A percentile compares a stretch with the other conserved stretches of the same genome.
These are phyloP conservation scores for Sepioteuthis lessoniana DNA, from an alignment of 2,888 invertebrate genomes.

Conservation along the genomic window DNA sequence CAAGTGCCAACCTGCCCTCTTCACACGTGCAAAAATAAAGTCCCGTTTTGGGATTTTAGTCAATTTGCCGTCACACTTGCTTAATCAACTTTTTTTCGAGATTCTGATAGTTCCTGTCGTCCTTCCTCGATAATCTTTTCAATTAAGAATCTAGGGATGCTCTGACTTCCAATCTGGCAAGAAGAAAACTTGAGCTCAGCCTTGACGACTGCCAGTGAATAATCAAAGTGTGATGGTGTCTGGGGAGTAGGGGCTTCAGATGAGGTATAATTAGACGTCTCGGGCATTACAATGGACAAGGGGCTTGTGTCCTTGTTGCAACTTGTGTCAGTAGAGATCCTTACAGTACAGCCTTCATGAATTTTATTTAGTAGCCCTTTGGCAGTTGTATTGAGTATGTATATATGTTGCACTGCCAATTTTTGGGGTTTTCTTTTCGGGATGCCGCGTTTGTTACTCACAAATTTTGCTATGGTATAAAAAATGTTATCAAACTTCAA, in stretches of 20 bases:
- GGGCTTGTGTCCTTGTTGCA: conserved; percentile 45
- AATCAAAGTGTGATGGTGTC: conserved; percentile 39
- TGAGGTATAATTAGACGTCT: conserved; percentile 44
- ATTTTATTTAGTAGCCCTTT: conserved; percentile 37
- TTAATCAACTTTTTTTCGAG: conserved; percentile 62
- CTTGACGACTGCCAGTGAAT: conserved; percentile 16
- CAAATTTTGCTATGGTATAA: too few relatives aligned
- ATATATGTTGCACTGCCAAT: not conserved
- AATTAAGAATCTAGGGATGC: conserved; percentile 55
- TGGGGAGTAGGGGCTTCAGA: conserved; percentile 42
- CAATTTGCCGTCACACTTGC: too few relatives aligned
- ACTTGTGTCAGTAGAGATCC: conserved; percentile 37
- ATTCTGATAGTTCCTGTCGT: conserved; percentile 60
- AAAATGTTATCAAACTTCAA: too few relatives aligned
- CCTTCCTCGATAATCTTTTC: conserved; percentile 62
- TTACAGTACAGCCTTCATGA: conserved; percentile 24
- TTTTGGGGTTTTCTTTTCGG: too few relatives aligned
- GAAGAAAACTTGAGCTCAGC: conserved; percentile 25
- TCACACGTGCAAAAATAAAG: too few relatives aligned
- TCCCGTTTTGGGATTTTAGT: too few relatives aligned
- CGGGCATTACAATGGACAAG: conserved; percentile 24
- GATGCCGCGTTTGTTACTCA: too few relatives aligned
- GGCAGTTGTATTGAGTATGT: not conserved
- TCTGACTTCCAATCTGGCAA: conserved; percentile 35
- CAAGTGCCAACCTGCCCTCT: too few relatives aligned